Evolutionary conservation across 2,888 invertebrate genomes (phyloP).

Genomic region (Osmoderma eremita): DNA sequence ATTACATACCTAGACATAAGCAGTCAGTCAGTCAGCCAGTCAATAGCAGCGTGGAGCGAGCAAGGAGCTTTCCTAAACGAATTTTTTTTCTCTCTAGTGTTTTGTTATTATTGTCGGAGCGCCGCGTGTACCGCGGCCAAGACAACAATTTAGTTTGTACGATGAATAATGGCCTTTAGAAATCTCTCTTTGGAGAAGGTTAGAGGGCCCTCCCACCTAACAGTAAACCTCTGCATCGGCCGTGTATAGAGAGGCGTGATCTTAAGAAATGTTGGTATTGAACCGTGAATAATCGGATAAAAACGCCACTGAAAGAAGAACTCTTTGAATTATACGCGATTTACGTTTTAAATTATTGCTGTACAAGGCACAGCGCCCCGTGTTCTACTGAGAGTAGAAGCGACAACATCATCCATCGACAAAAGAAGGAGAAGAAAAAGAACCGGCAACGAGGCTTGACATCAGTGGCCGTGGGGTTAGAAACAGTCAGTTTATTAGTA

Average conservation of each 20-base stretch:
- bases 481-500: too few species aligned
- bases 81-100: conserved; percentile 10
- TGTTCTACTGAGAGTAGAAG: too few species aligned
- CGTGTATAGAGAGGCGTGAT: conserved; percentile 15
- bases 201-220: conserved; percentile 47
- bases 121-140: background rate
- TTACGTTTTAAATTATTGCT: conserved; percentile 23
- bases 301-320: conserved; percentile 23
- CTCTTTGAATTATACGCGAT: conserved; percentile 22
- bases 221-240: conserved; percentile 46
- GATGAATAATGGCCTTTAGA: conserved; percentile 43
- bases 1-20: too few species aligned
- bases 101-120: too few species aligned
- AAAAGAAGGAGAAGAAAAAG: too few species aligned
- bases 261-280: conserved; percentile 30
- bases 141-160: conserved; percentile 28
- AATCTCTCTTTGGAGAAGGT: conserved; percentile 45
- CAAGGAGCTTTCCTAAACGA: conserved; percentile 12
- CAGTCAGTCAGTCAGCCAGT: conserved; percentile 1
- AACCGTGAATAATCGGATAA: conserved; percentile 39
- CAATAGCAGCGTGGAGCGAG: conserved; percentile 11
- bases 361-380: too few species aligned
- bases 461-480: too few species aligned
- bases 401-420: too few species aligned
- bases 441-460: too few species aligned